A percentile compares a stretch with the other conserved stretches of the same genome.
Conservation (phyloP, 2,888 invertebrate genomes). For the Pachymerium ferrugineum region DNA sequence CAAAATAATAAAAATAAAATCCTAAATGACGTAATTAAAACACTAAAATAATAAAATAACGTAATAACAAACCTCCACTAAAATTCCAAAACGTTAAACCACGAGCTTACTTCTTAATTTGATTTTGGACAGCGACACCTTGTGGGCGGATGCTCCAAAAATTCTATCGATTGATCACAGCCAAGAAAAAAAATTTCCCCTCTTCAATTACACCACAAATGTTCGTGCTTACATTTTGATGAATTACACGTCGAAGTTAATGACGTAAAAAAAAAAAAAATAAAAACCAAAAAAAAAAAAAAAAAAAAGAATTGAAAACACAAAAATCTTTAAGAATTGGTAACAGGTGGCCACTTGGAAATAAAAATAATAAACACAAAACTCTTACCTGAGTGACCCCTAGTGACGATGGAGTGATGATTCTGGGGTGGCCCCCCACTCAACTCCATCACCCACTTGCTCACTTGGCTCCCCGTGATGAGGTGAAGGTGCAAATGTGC, state of each 20-base stretch:
- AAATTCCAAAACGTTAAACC: no score
- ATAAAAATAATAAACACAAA: neutral
- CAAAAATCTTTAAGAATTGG: neutral
- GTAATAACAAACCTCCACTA: no score
- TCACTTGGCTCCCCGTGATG: neutral
- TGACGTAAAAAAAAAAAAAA: neutral
- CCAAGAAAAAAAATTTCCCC: neutral
- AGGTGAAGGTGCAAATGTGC: neutral
- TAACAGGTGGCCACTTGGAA: neutral
- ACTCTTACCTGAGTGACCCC: constrained; percentile 1
- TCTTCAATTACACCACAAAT: neutral
- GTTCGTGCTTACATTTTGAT: neutral
- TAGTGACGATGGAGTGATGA: neutral
- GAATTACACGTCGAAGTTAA: neutral
- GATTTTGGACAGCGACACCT: constrained; percentile 2
- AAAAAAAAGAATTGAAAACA: neutral
- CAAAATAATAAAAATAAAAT: neutral
- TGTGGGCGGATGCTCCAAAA: neutral
- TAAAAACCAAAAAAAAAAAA: neutral
- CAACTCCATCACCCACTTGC: constrained; percentile 21
- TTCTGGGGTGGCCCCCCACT: neutral
- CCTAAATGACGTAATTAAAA: neutral
- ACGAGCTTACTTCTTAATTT: neutral
- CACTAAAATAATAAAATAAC: no score
- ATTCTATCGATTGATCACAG: constrained; percentile 9